These are phyloP conservation scores for Clytia hemisphaerica DNA, from an alignment of 30 jellyfish, hydroid and myxozoan genomes.

Conservation along the genomic window DNA sequence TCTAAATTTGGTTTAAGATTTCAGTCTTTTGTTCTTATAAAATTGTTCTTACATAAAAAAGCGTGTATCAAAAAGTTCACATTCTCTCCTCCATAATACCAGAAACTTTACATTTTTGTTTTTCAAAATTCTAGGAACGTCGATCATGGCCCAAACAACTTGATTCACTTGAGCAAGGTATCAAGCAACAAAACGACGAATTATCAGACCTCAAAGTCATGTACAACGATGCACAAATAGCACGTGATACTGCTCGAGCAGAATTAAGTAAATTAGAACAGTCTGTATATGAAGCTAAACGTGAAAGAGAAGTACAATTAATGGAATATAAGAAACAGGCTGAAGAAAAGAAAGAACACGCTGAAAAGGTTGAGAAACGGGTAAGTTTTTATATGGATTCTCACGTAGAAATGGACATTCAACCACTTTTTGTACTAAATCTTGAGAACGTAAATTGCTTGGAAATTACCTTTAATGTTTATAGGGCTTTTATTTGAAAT, in stretches of 20 bases:
- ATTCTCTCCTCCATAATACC: too few species aligned
- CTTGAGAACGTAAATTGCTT: too few species aligned
- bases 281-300: conserved; percentile 81
- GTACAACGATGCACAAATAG: conserved; percentile 95
- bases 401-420: too few species aligned
- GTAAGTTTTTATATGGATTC: conserved; percentile 22
- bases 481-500: too few species aligned
- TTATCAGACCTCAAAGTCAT: conserved; percentile 71
- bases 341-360: conserved; percentile 95
- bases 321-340: conserved; percentile 92
- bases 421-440: too few species aligned
- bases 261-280: conserved; percentile 83
- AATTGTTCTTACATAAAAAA: too few species aligned
- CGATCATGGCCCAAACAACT: conserved; percentile 94
- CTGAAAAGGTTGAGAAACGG: conserved; percentile 92
- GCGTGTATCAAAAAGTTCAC: too few species aligned
- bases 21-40: too few species aligned
- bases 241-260: conserved; percentile 83
- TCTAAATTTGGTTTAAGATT: too few species aligned
- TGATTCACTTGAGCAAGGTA: conserved; percentile 78
- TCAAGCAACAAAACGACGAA: conserved; percentile 82
- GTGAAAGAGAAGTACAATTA: conserved; percentile 78
- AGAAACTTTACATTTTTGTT: too few species aligned
- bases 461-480: too few species aligned
- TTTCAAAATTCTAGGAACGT: conserved; percentile 72